Conservation (phyloP, 1,140 invertebrate genomes). For the Listronotus bonariensis region DNA sequence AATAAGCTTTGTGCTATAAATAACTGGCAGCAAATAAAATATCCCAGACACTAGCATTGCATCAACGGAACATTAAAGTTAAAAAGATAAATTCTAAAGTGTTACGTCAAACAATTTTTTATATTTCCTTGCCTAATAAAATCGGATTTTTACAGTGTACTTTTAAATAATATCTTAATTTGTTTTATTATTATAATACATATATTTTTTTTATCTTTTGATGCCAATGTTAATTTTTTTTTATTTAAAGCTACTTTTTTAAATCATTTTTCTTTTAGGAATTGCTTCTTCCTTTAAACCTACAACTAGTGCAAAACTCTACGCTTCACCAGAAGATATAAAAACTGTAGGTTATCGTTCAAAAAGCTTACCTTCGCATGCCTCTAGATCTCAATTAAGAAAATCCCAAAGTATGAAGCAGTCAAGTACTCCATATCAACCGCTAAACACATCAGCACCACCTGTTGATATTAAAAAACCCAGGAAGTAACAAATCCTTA, state of each 20-base stretch:
- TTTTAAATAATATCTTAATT: too few species aligned
- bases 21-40: background rate
- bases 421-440: conserved; percentile 56
- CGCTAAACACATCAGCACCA: conserved; percentile 48
- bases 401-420: conserved; percentile 67
- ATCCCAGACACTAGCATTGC: background rate
- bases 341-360: conserved; percentile 79
- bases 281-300: conserved; percentile 86
- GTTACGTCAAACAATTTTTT: too few species aligned
- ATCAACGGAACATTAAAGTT: too few species aligned
- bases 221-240: too few species aligned
- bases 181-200: too few species aligned
- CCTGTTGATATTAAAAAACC: conserved; percentile 11
- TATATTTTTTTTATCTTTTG: too few species aligned
- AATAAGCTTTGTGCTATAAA: background rate
- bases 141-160: too few species aligned
- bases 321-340: conserved; percentile 84
- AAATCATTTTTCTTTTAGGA: conserved; percentile 42
- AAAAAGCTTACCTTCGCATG: conserved; percentile 63
- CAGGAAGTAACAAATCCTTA: conserved; percentile 61
- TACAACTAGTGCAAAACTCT: conserved; percentile 80
- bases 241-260: too few species aligned
- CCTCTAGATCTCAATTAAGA: conserved; percentile 62
- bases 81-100: too few species aligned
- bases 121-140: too few species aligned